Evolutionary conservation across 2,888 invertebrate genomes (phyloP).

Genomic region (Cantharis lateralis): DNA sequence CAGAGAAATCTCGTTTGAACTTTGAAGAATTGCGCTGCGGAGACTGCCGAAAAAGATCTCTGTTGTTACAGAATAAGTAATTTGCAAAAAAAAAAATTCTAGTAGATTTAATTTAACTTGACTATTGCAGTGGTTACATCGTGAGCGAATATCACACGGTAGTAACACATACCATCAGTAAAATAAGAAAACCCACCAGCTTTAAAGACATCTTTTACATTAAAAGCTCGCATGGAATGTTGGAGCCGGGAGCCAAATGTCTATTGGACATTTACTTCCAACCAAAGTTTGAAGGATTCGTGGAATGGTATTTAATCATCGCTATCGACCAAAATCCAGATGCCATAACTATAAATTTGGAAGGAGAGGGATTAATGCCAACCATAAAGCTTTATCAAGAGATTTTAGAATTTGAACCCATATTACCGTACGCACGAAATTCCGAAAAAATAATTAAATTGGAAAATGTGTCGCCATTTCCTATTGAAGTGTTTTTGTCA

Average conservation of each 20-base stretch:
- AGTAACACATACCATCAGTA: slow-evolving; percentile 11
- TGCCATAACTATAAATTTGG: slow-evolving; percentile 56
- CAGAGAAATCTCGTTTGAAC: slow-evolving; percentile 55
- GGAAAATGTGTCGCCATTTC: slow-evolving; percentile 67
- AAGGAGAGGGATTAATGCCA: slow-evolving; percentile 62
- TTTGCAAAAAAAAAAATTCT: slow-evolving; percentile 14
- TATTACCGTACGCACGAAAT: slow-evolving; percentile 65
- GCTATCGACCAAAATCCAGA: slow-evolving; percentile 61
- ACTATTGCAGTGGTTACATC: not conserved
- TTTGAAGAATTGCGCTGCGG: slow-evolving; percentile 66
- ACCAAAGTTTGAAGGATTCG: slow-evolving; percentile 58
- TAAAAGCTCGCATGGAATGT: slow-evolving; percentile 56
- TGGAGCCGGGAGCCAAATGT: slow-evolving; percentile 58
- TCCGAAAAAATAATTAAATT: slow-evolving; percentile 64
- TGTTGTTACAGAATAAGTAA: slow-evolving; percentile 64
- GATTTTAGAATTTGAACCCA: slow-evolving; percentile 63
- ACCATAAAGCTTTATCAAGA: slow-evolving; percentile 59
- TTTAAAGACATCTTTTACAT: slow-evolving; percentile 37
- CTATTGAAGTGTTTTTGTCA: slow-evolving; percentile 70
- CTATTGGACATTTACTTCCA: slow-evolving; percentile 63
- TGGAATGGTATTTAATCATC: slow-evolving; percentile 46
- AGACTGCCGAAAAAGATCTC: slow-evolving; percentile 59
- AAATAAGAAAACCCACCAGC: slow-evolving; percentile 26
- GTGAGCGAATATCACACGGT: not conserved
- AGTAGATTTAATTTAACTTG: not conserved